Evolutionary conservation across 2,113 vertebrate species (phyloP).

Genomic region (Poeciliopsis prolifica): DNA sequence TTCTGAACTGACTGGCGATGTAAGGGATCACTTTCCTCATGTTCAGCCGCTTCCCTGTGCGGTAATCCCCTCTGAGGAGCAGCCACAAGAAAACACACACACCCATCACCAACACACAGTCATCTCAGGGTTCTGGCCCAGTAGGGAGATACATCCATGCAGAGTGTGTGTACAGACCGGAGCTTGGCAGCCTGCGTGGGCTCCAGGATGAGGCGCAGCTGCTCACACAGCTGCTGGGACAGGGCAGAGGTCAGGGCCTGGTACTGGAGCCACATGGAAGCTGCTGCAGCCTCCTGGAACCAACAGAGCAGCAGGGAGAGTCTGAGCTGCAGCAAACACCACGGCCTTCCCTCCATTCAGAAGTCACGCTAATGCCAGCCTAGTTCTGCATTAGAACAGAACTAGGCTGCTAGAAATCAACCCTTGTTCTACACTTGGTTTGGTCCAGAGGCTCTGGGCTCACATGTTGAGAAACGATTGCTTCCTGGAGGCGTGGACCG

Average conservation of each 20-base stretch:
- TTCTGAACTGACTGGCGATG: conserved; percentile 97
- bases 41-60: conserved; percentile 95
- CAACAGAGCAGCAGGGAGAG: background rate
- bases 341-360: no score
- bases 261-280: conserved; percentile 93
- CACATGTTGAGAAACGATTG: no score
- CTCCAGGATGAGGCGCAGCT: conserved; percentile 94
- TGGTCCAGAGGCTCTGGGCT: no score
- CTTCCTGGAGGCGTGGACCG: no score
- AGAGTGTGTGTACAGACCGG: conserved; percentile 75
- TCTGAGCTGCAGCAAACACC: background rate
- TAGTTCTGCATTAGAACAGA: no score
- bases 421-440: no score
- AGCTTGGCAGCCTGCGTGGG: conserved; percentile 94
- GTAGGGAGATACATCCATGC: background rate
- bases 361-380: no score
- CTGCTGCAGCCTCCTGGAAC: conserved; percentile 86
- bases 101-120: background rate
- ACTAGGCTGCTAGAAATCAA: no score
- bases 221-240: conserved; percentile 95
- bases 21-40: conserved; percentile 99
- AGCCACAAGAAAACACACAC: background rate
- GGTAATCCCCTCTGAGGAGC: conserved; percentile 90
- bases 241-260: conserved; percentile 89
- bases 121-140: background rate